Evolutionary conservation across 1,140 invertebrate genomes (phyloP).

Genomic region (Littorina saxatilis): DNA sequence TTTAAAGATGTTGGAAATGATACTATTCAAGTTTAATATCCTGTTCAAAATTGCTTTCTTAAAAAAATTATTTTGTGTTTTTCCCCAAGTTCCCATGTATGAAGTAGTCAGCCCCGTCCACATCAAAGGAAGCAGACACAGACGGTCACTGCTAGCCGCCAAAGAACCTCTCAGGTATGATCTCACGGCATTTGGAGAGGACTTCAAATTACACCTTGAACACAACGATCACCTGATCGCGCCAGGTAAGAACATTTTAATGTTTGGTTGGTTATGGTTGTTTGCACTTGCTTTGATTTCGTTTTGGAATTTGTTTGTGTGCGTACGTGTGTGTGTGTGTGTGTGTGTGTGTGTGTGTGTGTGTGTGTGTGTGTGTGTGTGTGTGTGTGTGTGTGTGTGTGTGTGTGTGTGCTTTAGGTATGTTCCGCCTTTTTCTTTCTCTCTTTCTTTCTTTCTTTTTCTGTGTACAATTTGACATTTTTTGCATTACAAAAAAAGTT

Average conservation of each 20-base stretch:
- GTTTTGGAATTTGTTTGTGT: neutral
- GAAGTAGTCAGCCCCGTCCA: slow-evolving; percentile 19
- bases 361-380: neutral
- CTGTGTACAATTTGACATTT: neutral
- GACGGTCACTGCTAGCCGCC: neutral
- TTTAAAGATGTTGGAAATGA: too few species aligned
- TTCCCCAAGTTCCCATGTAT: slow-evolving; percentile 28
- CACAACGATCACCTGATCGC: slow-evolving; percentile 43
- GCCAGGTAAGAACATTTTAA: slow-evolving; percentile 39
- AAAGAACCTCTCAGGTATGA: slow-evolving; percentile 25
- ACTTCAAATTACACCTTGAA: slow-evolving; percentile 44
- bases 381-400: neutral
- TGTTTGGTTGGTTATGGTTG: neutral
- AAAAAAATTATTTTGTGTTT: neutral
- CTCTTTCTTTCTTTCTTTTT: neutral
- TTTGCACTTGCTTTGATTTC: neutral
- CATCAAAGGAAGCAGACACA: neutral
- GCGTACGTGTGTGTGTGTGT: neutral
- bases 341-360: slow-evolving; percentile 3
- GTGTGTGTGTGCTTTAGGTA: too few species aligned
- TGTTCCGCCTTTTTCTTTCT: neutral
- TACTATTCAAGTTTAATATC: too few species aligned
- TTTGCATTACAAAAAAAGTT: neutral
- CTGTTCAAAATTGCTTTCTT: neutral
- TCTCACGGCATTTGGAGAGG: slow-evolving; percentile 45